Conservation (phyloP, 2,888 invertebrate species). For the Caenorhabditis sp. region DNA sequence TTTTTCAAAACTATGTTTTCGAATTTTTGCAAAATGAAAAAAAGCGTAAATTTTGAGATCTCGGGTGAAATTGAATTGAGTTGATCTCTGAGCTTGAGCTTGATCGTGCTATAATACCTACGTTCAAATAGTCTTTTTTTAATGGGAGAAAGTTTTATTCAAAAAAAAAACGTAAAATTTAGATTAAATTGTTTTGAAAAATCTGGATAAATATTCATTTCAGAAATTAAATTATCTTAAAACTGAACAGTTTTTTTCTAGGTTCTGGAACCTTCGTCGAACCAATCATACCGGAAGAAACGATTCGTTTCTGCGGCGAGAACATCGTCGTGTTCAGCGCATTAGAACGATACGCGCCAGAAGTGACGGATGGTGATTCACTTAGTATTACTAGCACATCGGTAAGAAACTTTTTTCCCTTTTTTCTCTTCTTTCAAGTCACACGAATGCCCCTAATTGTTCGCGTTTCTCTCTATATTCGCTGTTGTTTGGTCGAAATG, state of each 20-base stretch:
- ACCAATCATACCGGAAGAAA: constrained; percentile 57
- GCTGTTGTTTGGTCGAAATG: not conserved
- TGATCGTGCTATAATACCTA: too few relatives aligned
- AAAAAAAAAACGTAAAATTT: too few relatives aligned
- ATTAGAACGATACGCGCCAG: constrained; percentile 44
- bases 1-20: too few relatives aligned
- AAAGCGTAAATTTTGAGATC: too few relatives aligned
- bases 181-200: too few relatives aligned
- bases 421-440: not conserved
- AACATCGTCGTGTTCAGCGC: constrained; percentile 62
- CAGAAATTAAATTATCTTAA: too few relatives aligned
- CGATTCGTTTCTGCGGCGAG: constrained; percentile 65
- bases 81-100: too few relatives aligned
- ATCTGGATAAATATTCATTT: too few relatives aligned
- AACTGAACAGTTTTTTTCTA: constrained; percentile 10
- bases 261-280: constrained; percentile 27
- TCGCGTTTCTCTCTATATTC: not conserved
- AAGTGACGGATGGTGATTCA: constrained; percentile 41
- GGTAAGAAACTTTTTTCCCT: constrained; percentile 1
- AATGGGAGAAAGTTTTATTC: too few relatives aligned
- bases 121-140: too few relatives aligned
- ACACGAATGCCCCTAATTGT: not conserved
- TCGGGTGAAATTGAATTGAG: too few relatives aligned
- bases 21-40: too few relatives aligned
- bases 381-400: not conserved